Percentiles rank a stretch among this genome's conserved stretches.
Evolutionary conservation across 1,140 invertebrate species (phyloP).

Genomic region (Tetramorium parvispinum): DNA sequence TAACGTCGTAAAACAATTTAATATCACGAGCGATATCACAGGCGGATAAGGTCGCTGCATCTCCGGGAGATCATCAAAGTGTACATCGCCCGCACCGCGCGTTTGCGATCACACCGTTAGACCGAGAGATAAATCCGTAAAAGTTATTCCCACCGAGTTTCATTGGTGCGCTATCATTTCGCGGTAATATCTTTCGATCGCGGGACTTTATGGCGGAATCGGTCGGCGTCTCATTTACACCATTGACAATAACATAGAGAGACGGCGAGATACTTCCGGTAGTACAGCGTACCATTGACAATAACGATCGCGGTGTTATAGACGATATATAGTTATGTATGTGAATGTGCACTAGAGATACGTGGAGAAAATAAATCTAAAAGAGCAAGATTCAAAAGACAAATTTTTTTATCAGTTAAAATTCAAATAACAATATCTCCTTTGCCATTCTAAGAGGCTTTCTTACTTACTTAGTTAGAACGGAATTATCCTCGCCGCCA

Average conservation of each 20-base stretch:
- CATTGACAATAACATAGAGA: conserved; percentile 22
- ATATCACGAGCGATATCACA: conserved; percentile 27
- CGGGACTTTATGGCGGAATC: conserved; percentile 45
- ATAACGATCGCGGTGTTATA: conserved; percentile 56
- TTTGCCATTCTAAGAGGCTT: background rate
- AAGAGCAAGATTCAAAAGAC: background rate
- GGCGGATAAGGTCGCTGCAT: conserved; percentile 3
- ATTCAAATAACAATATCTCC: background rate
- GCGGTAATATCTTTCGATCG: conserved; percentile 24
- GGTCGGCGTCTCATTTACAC: conserved; percentile 63
- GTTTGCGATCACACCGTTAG: conserved; percentile 42
- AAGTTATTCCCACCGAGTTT: conserved; percentile 7
- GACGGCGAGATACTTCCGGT: conserved; percentile 51
- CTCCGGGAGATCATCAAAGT: conserved; percentile 2
- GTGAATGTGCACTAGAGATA: background rate
- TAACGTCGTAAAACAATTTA: conserved; percentile 6
- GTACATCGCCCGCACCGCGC: background rate
- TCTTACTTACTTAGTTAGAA: background rate
- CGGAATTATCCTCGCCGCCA: background rate
- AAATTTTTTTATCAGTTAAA: background rate
- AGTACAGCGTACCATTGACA: conserved; percentile 22
- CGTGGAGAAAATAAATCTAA: background rate
- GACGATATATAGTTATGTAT: background rate
- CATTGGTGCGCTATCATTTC: conserved; percentile 20
- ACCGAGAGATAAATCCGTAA: conserved; percentile 20